Evolutionary conservation across 2,888 invertebrate species (phyloP).

Genomic region (Chouioia cunea): DNA sequence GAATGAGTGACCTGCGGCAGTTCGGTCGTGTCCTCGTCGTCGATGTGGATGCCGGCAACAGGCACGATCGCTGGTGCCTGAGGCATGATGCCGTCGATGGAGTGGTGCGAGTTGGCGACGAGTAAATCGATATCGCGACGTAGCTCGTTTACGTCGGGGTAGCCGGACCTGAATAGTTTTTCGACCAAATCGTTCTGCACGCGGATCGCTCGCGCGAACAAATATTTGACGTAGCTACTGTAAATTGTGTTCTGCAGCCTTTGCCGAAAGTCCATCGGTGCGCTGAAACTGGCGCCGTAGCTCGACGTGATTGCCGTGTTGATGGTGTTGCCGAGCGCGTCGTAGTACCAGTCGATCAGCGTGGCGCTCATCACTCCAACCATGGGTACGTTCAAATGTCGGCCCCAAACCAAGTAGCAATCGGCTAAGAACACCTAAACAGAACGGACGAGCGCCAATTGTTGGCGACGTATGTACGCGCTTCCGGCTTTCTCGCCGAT

Average conservation of each 20-base stretch:
- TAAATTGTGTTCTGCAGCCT: slow-evolving; percentile 17
- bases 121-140: slow-evolving; percentile 61
- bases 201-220: background rate
- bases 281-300: too few species aligned
- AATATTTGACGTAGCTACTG: background rate
- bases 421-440: slow-evolving; percentile 55
- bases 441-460: too few species aligned
- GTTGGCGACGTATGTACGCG: too few species aligned
- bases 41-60: slow-evolving; percentile 71
- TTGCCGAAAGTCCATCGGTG: slow-evolving; percentile 24
- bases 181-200: slow-evolving; percentile 27
- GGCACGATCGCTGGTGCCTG: slow-evolving; percentile 70
- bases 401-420: slow-evolving; percentile 58
- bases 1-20: slow-evolving; percentile 31
- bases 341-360: slow-evolving; percentile 22
- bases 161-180: slow-evolving; percentile 33
- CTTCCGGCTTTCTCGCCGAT: too few species aligned
- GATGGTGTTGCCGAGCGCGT: slow-evolving; percentile 24
- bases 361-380: slow-evolving; percentile 3
- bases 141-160: slow-evolving; percentile 49
- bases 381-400: slow-evolving; percentile 55
- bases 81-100: slow-evolving; percentile 70
- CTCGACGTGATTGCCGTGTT: slow-evolving; percentile 2
- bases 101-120: slow-evolving; percentile 71
- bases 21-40: slow-evolving; percentile 44